These are phyloP conservation scores for Helogale parvula DNA, from an alignment of 2,113 vertebrate genomes.

Conservation along the genomic window DNA sequence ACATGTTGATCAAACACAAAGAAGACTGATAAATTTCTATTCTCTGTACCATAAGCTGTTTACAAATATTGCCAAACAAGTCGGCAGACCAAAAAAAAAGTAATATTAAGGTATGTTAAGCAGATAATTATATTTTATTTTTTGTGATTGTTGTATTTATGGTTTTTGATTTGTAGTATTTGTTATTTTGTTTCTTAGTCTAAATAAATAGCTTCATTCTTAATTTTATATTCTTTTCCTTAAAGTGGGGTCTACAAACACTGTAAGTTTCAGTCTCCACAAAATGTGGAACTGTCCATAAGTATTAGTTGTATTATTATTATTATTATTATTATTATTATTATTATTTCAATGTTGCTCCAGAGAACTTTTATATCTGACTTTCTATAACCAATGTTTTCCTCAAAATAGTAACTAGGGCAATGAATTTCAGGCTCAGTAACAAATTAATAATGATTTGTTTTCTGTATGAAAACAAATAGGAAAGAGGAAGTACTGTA, in stretches of 20 bases:
- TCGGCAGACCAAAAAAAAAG: background rate
- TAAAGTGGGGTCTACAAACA: background rate
- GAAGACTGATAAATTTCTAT: background rate
- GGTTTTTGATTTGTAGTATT: background rate
- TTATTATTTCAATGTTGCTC: background rate
- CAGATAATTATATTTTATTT: background rate
- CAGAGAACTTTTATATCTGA: background rate
- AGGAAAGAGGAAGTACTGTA: background rate
- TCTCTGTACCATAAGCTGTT: background rate
- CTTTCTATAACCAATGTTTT: background rate
- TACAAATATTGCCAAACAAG: background rate
- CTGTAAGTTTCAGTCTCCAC: background rate
- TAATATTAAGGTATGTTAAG: background rate
- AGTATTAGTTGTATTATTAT: background rate
- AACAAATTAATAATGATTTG: background rate
- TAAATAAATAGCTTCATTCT: background rate
- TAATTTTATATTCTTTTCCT: background rate
- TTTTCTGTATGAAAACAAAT: background rate
- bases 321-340: background rate
- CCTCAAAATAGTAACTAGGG: background rate
- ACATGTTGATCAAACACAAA: background rate
- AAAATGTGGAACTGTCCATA: background rate
- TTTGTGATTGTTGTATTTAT: background rate
- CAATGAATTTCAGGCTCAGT: background rate
- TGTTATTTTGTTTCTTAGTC: background rate